These are phyloP conservation scores for Rhinopomastus cyanomelas DNA, from an alignment of 2,113 vertebrate species.

Conservation along the genomic window DNA sequence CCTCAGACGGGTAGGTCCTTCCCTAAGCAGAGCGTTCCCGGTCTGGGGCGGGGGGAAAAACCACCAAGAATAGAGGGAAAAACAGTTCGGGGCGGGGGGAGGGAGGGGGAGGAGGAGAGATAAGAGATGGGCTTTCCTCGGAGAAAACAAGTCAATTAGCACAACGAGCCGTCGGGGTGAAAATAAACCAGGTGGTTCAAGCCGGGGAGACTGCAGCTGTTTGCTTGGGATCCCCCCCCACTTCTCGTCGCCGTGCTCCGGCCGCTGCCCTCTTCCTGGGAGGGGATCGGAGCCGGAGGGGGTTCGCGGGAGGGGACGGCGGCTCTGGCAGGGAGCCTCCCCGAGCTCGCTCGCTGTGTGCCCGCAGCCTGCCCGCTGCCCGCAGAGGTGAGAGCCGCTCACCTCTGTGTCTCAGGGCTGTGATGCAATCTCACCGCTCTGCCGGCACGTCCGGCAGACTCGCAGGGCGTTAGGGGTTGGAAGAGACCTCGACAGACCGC, in stretches of 20 bases:
- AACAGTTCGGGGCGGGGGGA: background rate
- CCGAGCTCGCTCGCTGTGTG: too few relatives aligned
- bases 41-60: background rate
- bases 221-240: background rate
- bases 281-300: too few relatives aligned
- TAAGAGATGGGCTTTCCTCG: background rate
- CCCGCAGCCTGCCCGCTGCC: too few relatives aligned
- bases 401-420: background rate
- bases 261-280: background rate
- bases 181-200: constrained; percentile 22
- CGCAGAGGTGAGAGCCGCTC: background rate
- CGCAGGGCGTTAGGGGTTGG: too few relatives aligned
- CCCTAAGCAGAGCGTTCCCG: background rate
- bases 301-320: too few relatives aligned
- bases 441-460: background rate
- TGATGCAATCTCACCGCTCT: background rate
- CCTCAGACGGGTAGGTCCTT: constrained; percentile 19
- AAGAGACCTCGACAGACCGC: too few relatives aligned
- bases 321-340: too few relatives aligned
- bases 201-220: background rate
- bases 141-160: constrained; percentile 45
- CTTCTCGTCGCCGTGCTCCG: background rate
- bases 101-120: background rate
- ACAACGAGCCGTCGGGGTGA: constrained; percentile 5
- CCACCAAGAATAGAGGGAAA: fast-evolving